phyloP scores from a whole-genome alignment of 2,888 invertebrate genomes.

The Ctena decussata region DNA sequence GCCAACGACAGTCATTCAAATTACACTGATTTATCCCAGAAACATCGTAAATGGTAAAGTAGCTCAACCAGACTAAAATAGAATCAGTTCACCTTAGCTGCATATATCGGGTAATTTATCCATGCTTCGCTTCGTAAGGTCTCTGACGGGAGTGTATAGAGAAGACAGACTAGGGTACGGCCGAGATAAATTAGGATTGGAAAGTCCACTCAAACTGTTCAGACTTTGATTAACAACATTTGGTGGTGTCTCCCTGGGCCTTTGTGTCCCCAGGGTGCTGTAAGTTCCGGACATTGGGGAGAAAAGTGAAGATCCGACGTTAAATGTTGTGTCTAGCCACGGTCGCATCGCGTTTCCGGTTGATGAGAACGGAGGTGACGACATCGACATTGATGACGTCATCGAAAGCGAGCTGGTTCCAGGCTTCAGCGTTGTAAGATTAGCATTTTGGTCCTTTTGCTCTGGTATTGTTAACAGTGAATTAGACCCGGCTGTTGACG shows the following conservation, averaged over 20 bases:
- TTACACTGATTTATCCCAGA: too few species aligned
- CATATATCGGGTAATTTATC: constrained; percentile 62
- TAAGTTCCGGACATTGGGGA: constrained; percentile 62
- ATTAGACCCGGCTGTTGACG: constrained; percentile 74
- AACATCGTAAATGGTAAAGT: too few species aligned
- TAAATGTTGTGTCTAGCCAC: constrained; percentile 56
- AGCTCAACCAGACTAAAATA: too few species aligned
- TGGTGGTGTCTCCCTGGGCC: constrained; percentile 61
- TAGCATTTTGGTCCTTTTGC: constrained; percentile 68
- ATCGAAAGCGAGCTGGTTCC: constrained; percentile 57
- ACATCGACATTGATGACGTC: constrained; percentile 52
- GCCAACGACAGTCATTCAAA: too few species aligned
- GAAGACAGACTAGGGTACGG: constrained; percentile 70
- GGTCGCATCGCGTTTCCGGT: constrained; percentile 63
- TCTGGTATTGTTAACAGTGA: constrained; percentile 41
- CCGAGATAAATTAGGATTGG: constrained; percentile 62
- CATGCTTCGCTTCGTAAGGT: constrained; percentile 58
- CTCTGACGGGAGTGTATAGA: constrained; percentile 69
- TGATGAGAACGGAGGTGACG: constrained; percentile 60
- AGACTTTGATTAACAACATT: constrained; percentile 63
- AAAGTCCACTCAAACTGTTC: constrained; percentile 66
- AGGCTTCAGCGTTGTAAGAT: constrained; percentile 65
- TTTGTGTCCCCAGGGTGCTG: constrained; percentile 55
- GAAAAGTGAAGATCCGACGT: constrained; percentile 59
- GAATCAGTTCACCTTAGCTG: too few species aligned